A percentile compares a stretch with the other conserved stretches of the same genome.
Conservation (phyloP, 2,797 vertebrate genomes). For the Microhierax caerulescens region DNA sequence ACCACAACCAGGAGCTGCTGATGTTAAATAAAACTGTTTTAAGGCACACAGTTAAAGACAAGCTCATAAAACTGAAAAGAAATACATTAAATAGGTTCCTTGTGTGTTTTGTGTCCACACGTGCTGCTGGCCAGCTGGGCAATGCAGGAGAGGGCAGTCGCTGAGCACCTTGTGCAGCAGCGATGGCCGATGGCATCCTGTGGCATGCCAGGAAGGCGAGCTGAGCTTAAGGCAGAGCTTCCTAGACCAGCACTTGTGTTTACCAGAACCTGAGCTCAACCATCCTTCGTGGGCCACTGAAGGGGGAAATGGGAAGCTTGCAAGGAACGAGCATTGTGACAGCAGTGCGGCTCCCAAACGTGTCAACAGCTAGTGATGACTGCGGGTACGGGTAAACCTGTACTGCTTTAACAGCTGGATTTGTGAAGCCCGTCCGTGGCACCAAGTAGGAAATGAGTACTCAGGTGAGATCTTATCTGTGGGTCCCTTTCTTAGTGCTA, state of each 20-base stretch:
- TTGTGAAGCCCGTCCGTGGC: not conserved
- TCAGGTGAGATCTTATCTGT: accelerated
- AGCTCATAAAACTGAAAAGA: not conserved
- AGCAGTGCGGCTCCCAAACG: not conserved
- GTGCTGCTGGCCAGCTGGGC: not conserved
- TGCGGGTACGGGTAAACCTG: not conserved
- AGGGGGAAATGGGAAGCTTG: not conserved
- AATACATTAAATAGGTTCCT: not conserved
- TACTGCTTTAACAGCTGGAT: not conserved
- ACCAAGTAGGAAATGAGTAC: not conserved
- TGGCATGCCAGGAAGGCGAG: not conserved
- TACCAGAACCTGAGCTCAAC: not conserved
- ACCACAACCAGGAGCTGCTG: not conserved
- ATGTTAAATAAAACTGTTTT: not conserved
- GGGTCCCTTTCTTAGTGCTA: not conserved
- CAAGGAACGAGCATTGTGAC: not conserved
- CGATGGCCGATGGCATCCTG: accelerated
- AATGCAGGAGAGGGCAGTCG: not conserved
- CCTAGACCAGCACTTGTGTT: not conserved
- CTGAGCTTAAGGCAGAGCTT: not conserved
- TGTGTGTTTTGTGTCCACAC: not conserved
- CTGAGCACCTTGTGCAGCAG: not conserved
- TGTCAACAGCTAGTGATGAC: not conserved
- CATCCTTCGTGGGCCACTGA: not conserved
- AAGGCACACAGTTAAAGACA: not conserved